phyloP scores from a whole-genome alignment of 2,797 vertebrate genomes.

The Leucoraja ocellata region DNA sequence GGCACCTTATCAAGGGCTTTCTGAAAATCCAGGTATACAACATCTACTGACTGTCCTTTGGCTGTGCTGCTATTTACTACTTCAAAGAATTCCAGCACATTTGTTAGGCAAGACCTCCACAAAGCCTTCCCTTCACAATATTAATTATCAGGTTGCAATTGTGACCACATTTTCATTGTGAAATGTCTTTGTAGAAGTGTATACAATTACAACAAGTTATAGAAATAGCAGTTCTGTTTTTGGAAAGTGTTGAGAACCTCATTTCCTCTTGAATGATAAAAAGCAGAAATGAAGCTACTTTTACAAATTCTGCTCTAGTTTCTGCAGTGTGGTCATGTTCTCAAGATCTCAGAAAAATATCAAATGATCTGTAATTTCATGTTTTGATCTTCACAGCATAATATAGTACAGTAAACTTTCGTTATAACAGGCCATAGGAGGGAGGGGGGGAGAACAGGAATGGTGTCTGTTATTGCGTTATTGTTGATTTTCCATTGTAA shows the following conservation, averaged over 20 bases:
- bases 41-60: too few relatives aligned
- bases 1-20: too few relatives aligned
- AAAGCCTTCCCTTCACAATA: too few relatives aligned
- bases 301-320: background rate
- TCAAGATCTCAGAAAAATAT: background rate
- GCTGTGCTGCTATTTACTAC: too few relatives aligned
- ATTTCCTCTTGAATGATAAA: slow-evolving; percentile 20
- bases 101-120: too few relatives aligned
- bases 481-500: too few relatives aligned
- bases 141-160: background rate
- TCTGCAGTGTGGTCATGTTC: background rate
- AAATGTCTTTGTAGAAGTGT: background rate
- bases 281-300: slow-evolving; percentile 8
- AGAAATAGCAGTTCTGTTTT: background rate
- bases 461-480: too few relatives aligned
- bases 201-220: background rate
- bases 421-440: too few relatives aligned
- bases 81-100: too few relatives aligned
- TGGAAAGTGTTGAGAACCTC: background rate
- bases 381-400: background rate
- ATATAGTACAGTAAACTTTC: background rate
- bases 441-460: too few relatives aligned
- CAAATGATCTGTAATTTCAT: background rate
- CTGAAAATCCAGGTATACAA: too few relatives aligned
- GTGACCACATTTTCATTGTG: background rate